Conservation (phyloP, 2,797 vertebrate species). For the Schizothorax lantsangensis region DNA sequence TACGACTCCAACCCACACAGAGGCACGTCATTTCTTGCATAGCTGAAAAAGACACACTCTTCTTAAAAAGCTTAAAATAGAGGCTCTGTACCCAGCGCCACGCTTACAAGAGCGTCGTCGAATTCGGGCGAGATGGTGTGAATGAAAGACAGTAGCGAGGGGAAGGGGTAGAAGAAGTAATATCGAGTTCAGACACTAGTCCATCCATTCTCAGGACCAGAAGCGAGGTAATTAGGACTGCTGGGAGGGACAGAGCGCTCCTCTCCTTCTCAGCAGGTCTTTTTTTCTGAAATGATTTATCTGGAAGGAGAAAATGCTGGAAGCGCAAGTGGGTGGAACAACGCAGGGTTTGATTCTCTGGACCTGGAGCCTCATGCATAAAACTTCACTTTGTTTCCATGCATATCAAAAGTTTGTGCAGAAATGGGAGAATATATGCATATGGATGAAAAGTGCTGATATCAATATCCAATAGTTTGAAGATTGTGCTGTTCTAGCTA, state of each 20-base stretch:
- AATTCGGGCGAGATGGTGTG: neutral
- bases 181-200: constrained; percentile 25
- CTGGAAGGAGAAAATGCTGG: constrained; percentile 24
- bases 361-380: constrained; percentile 12
- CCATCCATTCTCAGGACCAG: constrained; percentile 35
- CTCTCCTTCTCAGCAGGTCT: constrained; percentile 31
- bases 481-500: neutral
- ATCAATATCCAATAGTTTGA: neutral
- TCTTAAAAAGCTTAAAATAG: constrained; percentile 20
- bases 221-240: constrained; percentile 29
- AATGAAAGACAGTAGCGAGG: constrained; percentile 17
- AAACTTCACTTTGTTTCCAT: constrained; percentile 6
- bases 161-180: constrained; percentile 9
- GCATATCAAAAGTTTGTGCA: neutral
- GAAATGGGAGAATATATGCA: neutral
- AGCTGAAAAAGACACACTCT: constrained; percentile 3
- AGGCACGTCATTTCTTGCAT: neutral
- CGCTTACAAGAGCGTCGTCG: neutral
- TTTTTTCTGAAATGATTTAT: constrained; percentile 35
- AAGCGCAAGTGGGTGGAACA: neutral
- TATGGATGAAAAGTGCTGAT: neutral
- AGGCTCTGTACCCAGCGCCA: neutral
- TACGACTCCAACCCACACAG: neutral
- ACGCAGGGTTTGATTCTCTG: neutral
- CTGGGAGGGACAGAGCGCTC: constrained; percentile 28